Percentiles rank a stretch among this genome's conserved stretches.
These are phyloP conservation scores for Pseudonaja textilis DNA, from an alignment of 2,113 vertebrate genomes.

Conservation along the genomic window DNA sequence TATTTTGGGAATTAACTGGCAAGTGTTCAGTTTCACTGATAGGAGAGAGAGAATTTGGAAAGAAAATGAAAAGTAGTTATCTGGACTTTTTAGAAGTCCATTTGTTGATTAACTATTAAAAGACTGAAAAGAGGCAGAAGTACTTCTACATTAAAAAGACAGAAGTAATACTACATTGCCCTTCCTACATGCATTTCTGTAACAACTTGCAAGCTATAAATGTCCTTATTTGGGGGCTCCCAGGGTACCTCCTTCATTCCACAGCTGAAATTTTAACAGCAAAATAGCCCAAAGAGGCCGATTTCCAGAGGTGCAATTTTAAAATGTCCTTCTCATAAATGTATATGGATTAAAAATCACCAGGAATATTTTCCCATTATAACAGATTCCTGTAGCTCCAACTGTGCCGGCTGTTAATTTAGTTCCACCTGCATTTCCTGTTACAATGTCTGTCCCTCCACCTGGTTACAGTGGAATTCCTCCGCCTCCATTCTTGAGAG, in stretches of 20 bases:
- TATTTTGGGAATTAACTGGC: background rate
- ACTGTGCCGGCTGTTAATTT: slow-evolving; percentile 88
- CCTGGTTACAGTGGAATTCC: slow-evolving; percentile 88
- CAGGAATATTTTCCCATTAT: slow-evolving; percentile 35
- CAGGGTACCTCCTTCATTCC: background rate
- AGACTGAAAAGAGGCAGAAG: background rate
- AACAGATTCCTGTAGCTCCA: slow-evolving; percentile 90
- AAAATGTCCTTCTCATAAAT: background rate
- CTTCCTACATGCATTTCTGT: background rate
- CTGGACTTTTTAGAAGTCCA: background rate
- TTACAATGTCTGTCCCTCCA: slow-evolving; percentile 93
- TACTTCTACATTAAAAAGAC: background rate
- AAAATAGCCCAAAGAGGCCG: background rate
- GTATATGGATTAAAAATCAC: slow-evolving; percentile 4
- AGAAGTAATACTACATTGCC: background rate
- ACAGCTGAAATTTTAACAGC: background rate
- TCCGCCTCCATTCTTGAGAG: slow-evolving; percentile 88
- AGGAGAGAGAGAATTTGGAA: background rate
- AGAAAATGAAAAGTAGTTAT: background rate
- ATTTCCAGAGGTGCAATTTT: background rate
- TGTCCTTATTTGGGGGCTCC: background rate
- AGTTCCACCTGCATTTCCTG: slow-evolving; percentile 90
- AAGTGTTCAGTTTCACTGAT: background rate
- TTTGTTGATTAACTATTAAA: background rate
- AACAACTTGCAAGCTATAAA: background rate